These are phyloP conservation scores for Leptopilina drosophilae DNA, from an alignment of 2,888 invertebrate species.

Conservation along the genomic window DNA sequence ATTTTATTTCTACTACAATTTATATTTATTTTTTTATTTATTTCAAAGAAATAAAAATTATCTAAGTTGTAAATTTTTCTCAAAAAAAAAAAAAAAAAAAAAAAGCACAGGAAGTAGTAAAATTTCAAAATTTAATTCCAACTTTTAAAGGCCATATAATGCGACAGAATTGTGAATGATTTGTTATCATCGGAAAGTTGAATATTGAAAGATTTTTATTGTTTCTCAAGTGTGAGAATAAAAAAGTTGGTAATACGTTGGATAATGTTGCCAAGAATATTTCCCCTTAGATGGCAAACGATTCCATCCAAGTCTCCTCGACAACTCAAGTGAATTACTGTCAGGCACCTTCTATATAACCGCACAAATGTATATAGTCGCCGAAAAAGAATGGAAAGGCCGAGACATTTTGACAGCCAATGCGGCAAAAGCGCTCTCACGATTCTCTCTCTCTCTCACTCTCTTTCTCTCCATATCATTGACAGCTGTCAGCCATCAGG, in stretches of 20 bases:
- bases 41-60: too few species aligned
- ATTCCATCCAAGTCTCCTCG: constrained; percentile 60
- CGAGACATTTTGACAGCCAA: constrained; percentile 52
- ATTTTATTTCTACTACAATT: too few species aligned
- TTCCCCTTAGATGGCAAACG: constrained; percentile 48
- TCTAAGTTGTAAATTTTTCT: too few species aligned
- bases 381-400: constrained; percentile 51
- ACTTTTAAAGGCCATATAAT: too few species aligned
- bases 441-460: neutral
- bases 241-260: neutral
- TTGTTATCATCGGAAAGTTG: too few species aligned
- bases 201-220: too few species aligned
- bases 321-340: constrained; percentile 62
- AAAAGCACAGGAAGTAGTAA: too few species aligned
- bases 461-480: constrained; percentile 42
- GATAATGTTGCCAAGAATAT: constrained; percentile 16
- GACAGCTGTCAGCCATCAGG: constrained; percentile 63
- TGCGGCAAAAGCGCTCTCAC: constrained; percentile 48
- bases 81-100: too few species aligned
- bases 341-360: constrained; percentile 49
- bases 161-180: too few species aligned
- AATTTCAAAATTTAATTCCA: too few species aligned
- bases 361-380: constrained; percentile 43
- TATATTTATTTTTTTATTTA: too few species aligned
- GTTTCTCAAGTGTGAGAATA: too few species aligned